A percentile compares a stretch with the other conserved stretches of the same genome.
Evolutionary conservation across 2,888 invertebrate species (phyloP).

Genomic region (Chrysopilus asiliformis): DNA sequence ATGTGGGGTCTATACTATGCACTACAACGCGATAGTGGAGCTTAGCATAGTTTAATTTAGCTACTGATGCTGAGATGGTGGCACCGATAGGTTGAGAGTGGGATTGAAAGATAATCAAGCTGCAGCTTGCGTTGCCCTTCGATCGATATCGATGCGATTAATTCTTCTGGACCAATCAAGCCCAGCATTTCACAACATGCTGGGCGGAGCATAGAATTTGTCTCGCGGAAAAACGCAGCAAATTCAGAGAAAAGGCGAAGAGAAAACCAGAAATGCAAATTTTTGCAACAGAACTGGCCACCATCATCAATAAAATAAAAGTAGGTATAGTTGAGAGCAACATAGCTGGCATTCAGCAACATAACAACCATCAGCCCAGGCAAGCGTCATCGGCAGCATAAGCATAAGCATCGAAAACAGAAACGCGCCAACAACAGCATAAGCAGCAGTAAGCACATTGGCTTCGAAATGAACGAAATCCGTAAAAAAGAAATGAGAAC

Average conservation of each 20-base stretch:
- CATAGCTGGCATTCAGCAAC: no score
- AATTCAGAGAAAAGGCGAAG: constrained; percentile 13
- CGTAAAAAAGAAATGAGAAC: not conserved
- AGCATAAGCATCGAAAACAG: constrained; percentile 4
- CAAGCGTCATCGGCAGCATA: not conserved
- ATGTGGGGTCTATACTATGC: not conserved
- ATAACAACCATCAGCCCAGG: no score
- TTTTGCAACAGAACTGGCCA: constrained; percentile 13
- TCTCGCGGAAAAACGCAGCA: constrained; percentile 14
- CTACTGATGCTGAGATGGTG: no score
- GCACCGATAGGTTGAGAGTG: no score
- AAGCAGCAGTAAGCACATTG: constrained; percentile 6
- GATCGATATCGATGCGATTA: constrained; percentile 17
- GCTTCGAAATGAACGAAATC: constrained; percentile 2
- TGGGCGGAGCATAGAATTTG: constrained; percentile 17
- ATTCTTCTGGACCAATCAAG: constrained; percentile 20
- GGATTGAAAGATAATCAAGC: constrained; percentile 12
- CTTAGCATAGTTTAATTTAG: no score
- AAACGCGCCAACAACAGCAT: constrained; percentile 5
- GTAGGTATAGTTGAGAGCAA: no score
- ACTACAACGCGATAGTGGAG: no score
- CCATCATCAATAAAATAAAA: constrained; percentile 9
- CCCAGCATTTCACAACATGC: constrained; percentile 19
- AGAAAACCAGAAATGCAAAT: constrained; percentile 15
- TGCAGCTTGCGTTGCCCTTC: constrained; percentile 16